A percentile compares a stretch with the other conserved stretches of the same genome.
Evolutionary conservation across 2,888 invertebrate genomes (phyloP).

Genomic region (Pollenia angustigena): DNA sequence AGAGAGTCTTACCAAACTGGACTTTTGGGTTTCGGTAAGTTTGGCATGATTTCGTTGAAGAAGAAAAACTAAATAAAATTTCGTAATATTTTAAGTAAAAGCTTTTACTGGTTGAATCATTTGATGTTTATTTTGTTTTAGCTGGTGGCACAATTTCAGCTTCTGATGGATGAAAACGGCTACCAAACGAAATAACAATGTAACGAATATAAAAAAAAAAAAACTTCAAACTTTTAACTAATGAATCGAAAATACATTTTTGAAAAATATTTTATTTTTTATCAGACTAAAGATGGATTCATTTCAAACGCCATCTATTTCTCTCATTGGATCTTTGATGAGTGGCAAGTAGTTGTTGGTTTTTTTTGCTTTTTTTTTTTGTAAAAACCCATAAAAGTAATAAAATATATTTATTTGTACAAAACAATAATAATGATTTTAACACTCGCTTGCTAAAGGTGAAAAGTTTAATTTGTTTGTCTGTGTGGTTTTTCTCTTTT

Average conservation of each 20-base stretch:
- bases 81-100: conserved; percentile 59
- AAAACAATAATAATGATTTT: conserved; percentile 1
- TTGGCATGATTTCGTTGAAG: conserved; percentile 55
- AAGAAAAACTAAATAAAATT: conserved; percentile 45
- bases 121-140: background rate
- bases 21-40: conserved; percentile 52
- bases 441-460: conserved; percentile 62
- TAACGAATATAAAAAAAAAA: conserved; percentile 24
- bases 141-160: conserved; percentile 61
- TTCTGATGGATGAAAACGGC: conserved; percentile 38
- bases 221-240: conserved; percentile 16
- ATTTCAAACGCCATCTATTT: conserved; percentile 21
- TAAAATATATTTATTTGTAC: conserved; percentile 10
- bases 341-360: conserved; percentile 24
- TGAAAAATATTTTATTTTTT: conserved; percentile 27
- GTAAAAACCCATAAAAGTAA: background rate
- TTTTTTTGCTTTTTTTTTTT: conserved; percentile 3
- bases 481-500: background rate
- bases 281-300: conserved; percentile 4
- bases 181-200: conserved; percentile 50
- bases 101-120: conserved; percentile 35
- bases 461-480: conserved; percentile 65
- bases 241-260: conserved; percentile 6
- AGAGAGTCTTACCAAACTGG: conserved; percentile 60
- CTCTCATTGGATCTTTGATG: conserved; percentile 10